Evolutionary conservation across 2,113 vertebrate species (phyloP).

Genomic region (Acanthochromis polyacanthus): DNA sequence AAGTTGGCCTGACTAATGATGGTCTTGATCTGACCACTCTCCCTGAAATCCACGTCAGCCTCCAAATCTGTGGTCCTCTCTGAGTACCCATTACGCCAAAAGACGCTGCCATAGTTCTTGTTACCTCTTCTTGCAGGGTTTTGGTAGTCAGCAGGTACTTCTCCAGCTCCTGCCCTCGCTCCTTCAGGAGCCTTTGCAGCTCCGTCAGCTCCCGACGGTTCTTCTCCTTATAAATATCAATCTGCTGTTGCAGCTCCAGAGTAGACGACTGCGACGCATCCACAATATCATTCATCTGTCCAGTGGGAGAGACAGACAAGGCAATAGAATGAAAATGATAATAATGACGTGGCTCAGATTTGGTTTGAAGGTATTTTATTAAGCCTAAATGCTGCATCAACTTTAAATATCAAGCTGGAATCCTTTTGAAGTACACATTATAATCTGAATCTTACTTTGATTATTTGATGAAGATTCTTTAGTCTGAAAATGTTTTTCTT

Average conservation of each 20-base stretch:
- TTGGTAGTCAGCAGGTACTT: slow-evolving; percentile 82
- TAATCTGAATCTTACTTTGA: not conserved
- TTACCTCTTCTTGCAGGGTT: slow-evolving; percentile 93
- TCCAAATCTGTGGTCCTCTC: slow-evolving; percentile 8
- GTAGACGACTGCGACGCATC: slow-evolving; percentile 89
- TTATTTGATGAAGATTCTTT: not conserved
- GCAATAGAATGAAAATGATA: not conserved
- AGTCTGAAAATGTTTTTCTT: not conserved
- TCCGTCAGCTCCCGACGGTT: slow-evolving; percentile 90
- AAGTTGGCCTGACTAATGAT: slow-evolving; percentile 51
- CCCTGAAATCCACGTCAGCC: slow-evolving; percentile 31
- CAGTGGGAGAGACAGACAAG: not conserved
- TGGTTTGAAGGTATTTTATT: slow-evolving; percentile 1
- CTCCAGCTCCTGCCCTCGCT: slow-evolving; percentile 90
- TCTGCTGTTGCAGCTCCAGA: slow-evolving; percentile 92
- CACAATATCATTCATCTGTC: slow-evolving; percentile 92
- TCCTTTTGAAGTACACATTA: not conserved
- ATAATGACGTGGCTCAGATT: not conserved
- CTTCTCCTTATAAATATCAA: slow-evolving; percentile 94
- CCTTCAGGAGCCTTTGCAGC: slow-evolving; percentile 90
- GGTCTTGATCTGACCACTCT: slow-evolving; percentile 50
- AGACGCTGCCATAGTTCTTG: not conserved
- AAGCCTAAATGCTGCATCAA: not conserved
- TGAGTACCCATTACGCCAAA: not conserved
- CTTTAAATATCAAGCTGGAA: not conserved